phyloP scores from a whole-genome alignment of 2,113 vertebrate species.

The Phyllostomus discolor region DNA sequence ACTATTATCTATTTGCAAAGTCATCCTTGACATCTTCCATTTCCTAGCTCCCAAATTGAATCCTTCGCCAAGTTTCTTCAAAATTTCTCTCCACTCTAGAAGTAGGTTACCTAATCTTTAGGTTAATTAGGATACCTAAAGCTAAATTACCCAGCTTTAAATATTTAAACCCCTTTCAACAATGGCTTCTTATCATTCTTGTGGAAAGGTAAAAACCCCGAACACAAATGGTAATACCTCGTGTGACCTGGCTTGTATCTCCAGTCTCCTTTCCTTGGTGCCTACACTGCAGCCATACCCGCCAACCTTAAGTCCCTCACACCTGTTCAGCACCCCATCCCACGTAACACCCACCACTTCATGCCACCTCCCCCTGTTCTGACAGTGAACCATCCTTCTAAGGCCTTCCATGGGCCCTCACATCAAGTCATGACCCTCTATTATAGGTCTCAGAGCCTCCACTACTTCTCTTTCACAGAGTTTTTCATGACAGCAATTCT shows the following conservation, averaged over 20 bases:
- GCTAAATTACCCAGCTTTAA: no score
- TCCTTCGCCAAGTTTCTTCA: neutral
- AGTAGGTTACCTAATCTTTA: neutral
- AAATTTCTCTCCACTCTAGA: neutral
- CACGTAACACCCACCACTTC: accelerated
- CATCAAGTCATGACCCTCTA: neutral
- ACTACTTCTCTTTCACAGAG: neutral
- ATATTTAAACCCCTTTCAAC: neutral
- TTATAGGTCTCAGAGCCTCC: neutral
- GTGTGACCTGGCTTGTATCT: neutral
- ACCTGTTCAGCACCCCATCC: neutral
- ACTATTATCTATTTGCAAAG: neutral
- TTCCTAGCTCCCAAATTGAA: neutral
- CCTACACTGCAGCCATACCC: neutral
- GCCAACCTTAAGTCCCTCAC: neutral
- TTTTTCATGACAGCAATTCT: neutral
- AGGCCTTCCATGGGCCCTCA: neutral
- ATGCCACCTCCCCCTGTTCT: accelerated
- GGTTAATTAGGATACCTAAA: no score
- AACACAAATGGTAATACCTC: neutral
- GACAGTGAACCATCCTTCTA: neutral
- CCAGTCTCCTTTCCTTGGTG: neutral
- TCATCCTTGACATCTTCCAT: neutral
- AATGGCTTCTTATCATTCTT: neutral
- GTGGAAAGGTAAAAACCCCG: neutral